phyloP scores from a whole-genome alignment of 2,888 invertebrate species.

The Ectemnius cavifrons region DNA sequence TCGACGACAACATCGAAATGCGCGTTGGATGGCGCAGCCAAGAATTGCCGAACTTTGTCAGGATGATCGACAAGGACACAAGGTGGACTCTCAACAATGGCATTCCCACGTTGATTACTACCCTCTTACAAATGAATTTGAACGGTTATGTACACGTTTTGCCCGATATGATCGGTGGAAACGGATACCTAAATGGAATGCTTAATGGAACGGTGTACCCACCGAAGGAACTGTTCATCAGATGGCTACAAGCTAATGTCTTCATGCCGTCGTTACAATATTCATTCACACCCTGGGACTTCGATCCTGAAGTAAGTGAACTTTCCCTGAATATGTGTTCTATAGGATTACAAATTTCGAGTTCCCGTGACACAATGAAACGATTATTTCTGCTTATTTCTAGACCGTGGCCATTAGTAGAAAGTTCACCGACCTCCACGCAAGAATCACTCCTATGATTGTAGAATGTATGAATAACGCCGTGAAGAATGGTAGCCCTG shows the following conservation, averaged over 20 bases:
- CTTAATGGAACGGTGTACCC: constrained; percentile 75
- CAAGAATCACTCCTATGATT: constrained; percentile 81
- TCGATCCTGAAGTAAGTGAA: constrained; percentile 78
- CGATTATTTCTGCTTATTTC: neutral
- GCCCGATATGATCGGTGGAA: constrained; percentile 90
- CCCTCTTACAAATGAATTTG: constrained; percentile 82
- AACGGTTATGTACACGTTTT: constrained; percentile 83
- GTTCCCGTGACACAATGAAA: neutral
- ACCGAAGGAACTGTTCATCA: constrained; percentile 83
- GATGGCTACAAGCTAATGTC: constrained; percentile 89
- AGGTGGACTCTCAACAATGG: constrained; percentile 86
- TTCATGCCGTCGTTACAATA: constrained; percentile 90
- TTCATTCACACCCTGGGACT: constrained; percentile 90
- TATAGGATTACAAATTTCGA: neutral
- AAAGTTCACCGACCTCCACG: constrained; percentile 84
- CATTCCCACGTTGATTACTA: constrained; percentile 85
- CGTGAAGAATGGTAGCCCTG: constrained; percentile 83
- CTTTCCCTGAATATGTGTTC: no score
- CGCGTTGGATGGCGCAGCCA: constrained; percentile 86
- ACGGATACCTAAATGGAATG: constrained; percentile 81
- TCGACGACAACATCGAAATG: constrained; percentile 85
- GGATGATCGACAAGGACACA: constrained; percentile 90
- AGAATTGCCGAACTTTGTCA: constrained; percentile 84
- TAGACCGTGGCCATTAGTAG: constrained; percentile 83
- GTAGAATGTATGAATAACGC: constrained; percentile 82